These are phyloP conservation scores for Penelope pileata DNA, from an alignment of 2,113 vertebrate genomes.

Conservation along the genomic window DNA sequence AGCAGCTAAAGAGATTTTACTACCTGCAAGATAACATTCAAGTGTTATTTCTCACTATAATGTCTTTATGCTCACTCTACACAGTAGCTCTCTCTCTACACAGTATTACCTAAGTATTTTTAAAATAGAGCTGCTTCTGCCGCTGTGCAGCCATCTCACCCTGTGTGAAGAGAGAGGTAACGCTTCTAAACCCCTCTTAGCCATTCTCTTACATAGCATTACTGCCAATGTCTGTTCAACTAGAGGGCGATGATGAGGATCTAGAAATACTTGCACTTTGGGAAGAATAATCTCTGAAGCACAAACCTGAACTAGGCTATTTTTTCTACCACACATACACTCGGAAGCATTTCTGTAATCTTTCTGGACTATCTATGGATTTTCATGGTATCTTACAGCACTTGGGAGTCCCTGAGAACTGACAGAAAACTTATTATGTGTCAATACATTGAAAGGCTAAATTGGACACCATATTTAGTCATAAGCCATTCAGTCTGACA, in stretches of 20 bases:
- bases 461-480: background rate
- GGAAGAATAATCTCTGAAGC: background rate
- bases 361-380: background rate
- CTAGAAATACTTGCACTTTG: background rate
- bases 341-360: background rate
- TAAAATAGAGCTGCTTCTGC: background rate
- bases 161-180: background rate
- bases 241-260: background rate
- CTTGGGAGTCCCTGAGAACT: background rate
- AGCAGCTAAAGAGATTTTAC: constrained; percentile 87
- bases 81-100: background rate
- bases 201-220: background rate
- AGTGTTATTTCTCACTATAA: background rate
- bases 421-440: background rate
- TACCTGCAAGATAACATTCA: constrained; percentile 76
- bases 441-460: background rate
- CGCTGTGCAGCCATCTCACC: background rate
- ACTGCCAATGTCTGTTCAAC: background rate
- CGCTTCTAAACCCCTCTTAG: background rate
- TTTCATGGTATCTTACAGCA: background rate
- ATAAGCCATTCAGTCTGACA: background rate
- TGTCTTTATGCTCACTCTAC: background rate
- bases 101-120: background rate
- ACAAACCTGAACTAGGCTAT: background rate
- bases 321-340: background rate